phyloP scores from a whole-genome alignment of 1,140 invertebrate species.

The Dufourea novaeangliae region DNA sequence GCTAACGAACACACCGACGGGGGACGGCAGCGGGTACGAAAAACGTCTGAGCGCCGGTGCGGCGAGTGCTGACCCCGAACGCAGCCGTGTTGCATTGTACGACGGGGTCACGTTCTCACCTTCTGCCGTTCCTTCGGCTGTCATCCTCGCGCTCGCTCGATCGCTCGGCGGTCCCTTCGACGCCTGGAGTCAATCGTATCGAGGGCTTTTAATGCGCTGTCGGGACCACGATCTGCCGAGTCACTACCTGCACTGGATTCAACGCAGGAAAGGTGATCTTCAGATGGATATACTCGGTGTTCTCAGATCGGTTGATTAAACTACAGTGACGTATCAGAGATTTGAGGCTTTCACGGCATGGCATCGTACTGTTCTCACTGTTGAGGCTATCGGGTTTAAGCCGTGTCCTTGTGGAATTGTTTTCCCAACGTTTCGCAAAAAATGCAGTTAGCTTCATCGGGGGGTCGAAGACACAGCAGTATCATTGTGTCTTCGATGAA shows the following conservation, averaged over 20 bases:
- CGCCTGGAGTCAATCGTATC: conserved; percentile 49
- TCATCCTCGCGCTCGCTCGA: neutral
- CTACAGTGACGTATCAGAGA: too few relatives aligned
- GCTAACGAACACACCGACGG: conserved; percentile 69
- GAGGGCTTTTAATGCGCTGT: conserved; percentile 55
- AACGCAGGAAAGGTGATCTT: neutral
- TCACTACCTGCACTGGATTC: conserved; percentile 45
- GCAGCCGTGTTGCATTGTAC: conserved; percentile 25
- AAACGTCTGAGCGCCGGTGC: conserved; percentile 1
- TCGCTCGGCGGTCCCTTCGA: conserved; percentile 20
- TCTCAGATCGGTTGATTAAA: too few relatives aligned
- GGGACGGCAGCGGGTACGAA: conserved; percentile 22
- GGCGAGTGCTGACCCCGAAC: conserved; percentile 30
- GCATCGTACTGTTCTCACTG: too few relatives aligned
- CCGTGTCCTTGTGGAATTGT: too few relatives aligned
- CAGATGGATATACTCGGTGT: too few relatives aligned
- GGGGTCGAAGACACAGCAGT: too few relatives aligned
- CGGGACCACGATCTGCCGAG: conserved; percentile 18
- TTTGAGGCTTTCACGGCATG: too few relatives aligned
- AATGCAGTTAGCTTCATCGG: too few relatives aligned
- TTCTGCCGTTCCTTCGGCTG: conserved; percentile 21
- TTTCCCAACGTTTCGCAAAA: too few relatives aligned
- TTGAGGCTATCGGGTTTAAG: too few relatives aligned
- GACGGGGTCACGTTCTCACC: conserved; percentile 56
- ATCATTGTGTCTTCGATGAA: too few relatives aligned